Conservation (phyloP, 1,140 invertebrate species). For the Scaptomyza pallida region DNA sequence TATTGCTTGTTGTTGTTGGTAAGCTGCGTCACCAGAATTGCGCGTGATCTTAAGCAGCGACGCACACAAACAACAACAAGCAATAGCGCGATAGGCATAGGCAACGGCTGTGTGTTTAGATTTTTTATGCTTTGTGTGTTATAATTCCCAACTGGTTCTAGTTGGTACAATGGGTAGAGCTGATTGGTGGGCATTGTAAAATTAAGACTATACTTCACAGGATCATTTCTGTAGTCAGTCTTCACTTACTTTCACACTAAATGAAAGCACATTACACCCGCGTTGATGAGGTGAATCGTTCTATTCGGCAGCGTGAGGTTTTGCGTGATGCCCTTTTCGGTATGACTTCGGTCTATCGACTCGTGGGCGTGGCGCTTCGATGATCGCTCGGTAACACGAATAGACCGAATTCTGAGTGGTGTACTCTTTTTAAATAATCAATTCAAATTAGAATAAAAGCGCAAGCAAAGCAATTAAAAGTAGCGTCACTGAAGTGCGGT, state of each 20-base stretch:
- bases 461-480: no score
- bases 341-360: slow-evolving; percentile 23
- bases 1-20: no score
- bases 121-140: background rate
- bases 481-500: no score
- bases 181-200: slow-evolving; percentile 8
- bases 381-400: slow-evolving; percentile 79
- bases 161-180: background rate
- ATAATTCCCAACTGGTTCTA: slow-evolving; percentile 47
- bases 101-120: background rate
- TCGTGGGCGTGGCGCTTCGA: slow-evolving; percentile 58
- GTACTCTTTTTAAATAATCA: slow-evolving; percentile 47
- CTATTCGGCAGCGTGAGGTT: slow-evolving; percentile 72
- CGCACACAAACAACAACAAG: background rate
- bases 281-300: slow-evolving; percentile 76
- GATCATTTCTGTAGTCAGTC: slow-evolving; percentile 83
- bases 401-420: slow-evolving; percentile 83
- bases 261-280: slow-evolving; percentile 55
- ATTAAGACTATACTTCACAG: slow-evolving; percentile 83
- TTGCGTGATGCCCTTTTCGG: slow-evolving; percentile 44
- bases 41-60: background rate
- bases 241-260: slow-evolving; percentile 73
- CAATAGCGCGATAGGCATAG: background rate
- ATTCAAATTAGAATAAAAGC: no score
- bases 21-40: no score